phyloP scores from a whole-genome alignment of 2,888 invertebrate genomes.

The Apotomis capreana region DNA sequence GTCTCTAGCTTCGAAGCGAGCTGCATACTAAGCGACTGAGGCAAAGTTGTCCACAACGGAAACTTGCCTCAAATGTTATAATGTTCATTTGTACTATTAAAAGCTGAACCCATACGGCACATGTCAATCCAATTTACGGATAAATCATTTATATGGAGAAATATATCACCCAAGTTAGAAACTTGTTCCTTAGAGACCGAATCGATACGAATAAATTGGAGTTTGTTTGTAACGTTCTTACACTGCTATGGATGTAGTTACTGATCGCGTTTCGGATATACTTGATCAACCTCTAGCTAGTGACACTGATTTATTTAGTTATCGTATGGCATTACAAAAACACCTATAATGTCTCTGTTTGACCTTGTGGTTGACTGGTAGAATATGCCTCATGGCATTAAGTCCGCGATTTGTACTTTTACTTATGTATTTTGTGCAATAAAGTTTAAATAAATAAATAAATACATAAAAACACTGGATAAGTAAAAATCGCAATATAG shows the following conservation, averaged over 20 bases:
- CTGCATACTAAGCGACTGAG: slow-evolving; percentile 62
- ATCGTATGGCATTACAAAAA: too few species aligned
- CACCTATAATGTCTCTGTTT: too few species aligned
- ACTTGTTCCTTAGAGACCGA: slow-evolving; percentile 38
- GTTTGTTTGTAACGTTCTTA: slow-evolving; percentile 23
- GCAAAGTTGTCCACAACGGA: slow-evolving; percentile 57
- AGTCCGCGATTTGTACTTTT: too few species aligned
- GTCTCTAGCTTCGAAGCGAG: slow-evolving; percentile 50
- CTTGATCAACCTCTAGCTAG: too few species aligned
- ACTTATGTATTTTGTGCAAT: too few species aligned
- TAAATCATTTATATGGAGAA: slow-evolving; percentile 37
- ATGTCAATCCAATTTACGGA: slow-evolving; percentile 36
- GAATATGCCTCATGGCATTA: too few species aligned
- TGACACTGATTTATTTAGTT: too few species aligned
- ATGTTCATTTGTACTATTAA: slow-evolving; percentile 62
- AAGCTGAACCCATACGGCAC: slow-evolving; percentile 29
- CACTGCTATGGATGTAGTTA: neutral
- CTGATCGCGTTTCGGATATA: neutral
- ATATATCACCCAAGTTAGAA: slow-evolving; percentile 39
- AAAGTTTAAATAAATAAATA: too few species aligned
- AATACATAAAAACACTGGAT: too few species aligned
- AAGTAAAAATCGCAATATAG: too few species aligned
- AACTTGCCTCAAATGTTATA: slow-evolving; percentile 58
- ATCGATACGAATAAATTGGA: slow-evolving; percentile 35
- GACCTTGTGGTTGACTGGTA: too few species aligned